phyloP scores from a whole-genome alignment of 2,113 vertebrate genomes.

The Cryptomyrus ogoouensis region DNA sequence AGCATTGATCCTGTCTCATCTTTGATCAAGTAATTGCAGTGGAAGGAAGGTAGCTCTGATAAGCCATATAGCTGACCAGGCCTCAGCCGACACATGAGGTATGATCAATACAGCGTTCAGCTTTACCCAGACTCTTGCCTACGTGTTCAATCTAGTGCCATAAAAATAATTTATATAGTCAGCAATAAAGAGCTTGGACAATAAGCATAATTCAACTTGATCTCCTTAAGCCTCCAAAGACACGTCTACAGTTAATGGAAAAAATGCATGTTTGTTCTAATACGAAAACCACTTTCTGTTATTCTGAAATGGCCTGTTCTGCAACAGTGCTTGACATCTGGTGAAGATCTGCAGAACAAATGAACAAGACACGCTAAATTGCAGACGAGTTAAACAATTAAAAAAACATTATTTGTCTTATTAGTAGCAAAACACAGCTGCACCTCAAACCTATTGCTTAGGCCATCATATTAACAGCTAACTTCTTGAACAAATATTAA shows the following conservation, averaged over 20 bases:
- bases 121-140: neutral
- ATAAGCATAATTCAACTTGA: neutral
- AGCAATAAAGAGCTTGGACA: neutral
- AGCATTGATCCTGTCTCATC: constrained; percentile 52
- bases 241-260: neutral
- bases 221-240: neutral
- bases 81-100: neutral
- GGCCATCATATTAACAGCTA: neutral
- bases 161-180: neutral
- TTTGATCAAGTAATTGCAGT: constrained; percentile 58
- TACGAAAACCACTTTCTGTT: neutral
- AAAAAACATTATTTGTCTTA: neutral
- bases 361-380: neutral
- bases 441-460: neutral
- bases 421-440: neutral
- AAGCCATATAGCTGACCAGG: neutral
- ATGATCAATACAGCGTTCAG: constrained; percentile 14
- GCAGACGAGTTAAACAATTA: neutral
- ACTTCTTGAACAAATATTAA: neutral
- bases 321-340: constrained; percentile 1
- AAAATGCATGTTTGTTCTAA: neutral
- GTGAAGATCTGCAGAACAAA: neutral
- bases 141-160: neutral
- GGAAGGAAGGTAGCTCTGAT: constrained; percentile 25
- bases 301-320: neutral